phyloP scores from a whole-genome alignment of 2,888 invertebrate species.

The Acanthosepion lycidas region DNA sequence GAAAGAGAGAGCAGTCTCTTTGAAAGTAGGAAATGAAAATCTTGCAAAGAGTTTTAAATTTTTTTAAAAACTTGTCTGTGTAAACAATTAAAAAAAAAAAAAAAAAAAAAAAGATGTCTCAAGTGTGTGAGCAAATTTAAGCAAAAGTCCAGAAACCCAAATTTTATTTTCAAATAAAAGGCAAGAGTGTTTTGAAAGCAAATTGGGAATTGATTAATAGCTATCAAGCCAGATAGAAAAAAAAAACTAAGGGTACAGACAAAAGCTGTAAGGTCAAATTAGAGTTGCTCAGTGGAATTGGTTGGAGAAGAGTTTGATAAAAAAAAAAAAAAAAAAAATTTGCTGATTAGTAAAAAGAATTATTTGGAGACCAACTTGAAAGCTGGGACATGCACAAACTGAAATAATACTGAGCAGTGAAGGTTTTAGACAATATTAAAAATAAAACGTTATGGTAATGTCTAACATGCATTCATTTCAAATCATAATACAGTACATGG shows the following conservation, averaged over 20 bases:
- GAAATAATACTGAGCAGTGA: neutral
- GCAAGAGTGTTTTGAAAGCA: neutral
- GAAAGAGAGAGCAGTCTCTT: neutral
- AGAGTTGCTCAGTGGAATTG: neutral
- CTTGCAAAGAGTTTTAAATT: neutral
- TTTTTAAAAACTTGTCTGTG: neutral
- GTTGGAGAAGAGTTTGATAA: neutral
- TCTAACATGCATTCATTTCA: neutral
- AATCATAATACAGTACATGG: neutral
- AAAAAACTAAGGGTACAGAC: neutral
- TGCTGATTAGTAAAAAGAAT: neutral
- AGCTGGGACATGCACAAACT: conserved; percentile 33
- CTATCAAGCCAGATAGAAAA: neutral
- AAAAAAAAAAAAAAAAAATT: neutral
- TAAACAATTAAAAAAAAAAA: neutral
- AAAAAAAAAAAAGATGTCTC: neutral
- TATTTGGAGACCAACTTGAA: neutral
- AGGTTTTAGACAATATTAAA: neutral
- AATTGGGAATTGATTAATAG: neutral
- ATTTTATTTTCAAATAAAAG: neutral
- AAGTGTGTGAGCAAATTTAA: neutral
- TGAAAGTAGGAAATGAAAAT: neutral
- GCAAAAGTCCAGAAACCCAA: neutral
- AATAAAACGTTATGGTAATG: neutral
- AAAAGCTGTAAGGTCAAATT: neutral